Percentiles rank a stretch among this genome's conserved stretches.
Conservation (phyloP, 2,888 invertebrate species). For the Tetragonula carbonaria region DNA sequence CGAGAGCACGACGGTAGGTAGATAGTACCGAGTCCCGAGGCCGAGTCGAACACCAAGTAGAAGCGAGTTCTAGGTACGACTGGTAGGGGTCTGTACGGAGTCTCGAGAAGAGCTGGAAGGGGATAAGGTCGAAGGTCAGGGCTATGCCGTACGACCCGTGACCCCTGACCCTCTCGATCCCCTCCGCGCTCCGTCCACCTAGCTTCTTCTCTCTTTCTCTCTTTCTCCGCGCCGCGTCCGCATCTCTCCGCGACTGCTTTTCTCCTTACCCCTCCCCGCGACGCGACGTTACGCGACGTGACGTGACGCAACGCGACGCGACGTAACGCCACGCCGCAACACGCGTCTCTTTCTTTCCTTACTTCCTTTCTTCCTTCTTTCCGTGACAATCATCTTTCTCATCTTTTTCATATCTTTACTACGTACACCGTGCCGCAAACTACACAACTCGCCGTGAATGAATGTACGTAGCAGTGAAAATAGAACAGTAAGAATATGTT, state of each 20-base stretch:
- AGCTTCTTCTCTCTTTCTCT: slow-evolving; percentile 38
- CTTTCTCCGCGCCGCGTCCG: slow-evolving; percentile 45
- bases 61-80: slow-evolving; percentile 69
- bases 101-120: slow-evolving; percentile 65
- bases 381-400: background rate
- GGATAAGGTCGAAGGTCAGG: slow-evolving; percentile 79
- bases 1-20: slow-evolving; percentile 29
- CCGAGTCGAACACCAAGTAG: slow-evolving; percentile 68
- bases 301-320: background rate
- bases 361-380: background rate
- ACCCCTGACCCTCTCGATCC: slow-evolving; percentile 81
- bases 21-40: slow-evolving; percentile 49
- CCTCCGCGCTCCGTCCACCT: slow-evolving; percentile 38
- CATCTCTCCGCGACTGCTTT: slow-evolving; percentile 38
- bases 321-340: slow-evolving; percentile 13
- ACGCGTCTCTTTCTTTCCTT: slow-evolving; percentile 5
- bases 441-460: background rate
- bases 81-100: slow-evolving; percentile 69
- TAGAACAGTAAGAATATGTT: background rate
- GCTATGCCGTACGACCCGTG: slow-evolving; percentile 81
- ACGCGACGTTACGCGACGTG: no score
- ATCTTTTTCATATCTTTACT: background rate
- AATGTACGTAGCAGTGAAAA: background rate
- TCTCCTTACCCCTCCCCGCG: background rate
- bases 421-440: background rate